Evolutionary conservation across 2,888 invertebrate species (phyloP), one percentile per base, ranked within the genome.

Genomic region (Drosophila paucipuncta): DNA sequence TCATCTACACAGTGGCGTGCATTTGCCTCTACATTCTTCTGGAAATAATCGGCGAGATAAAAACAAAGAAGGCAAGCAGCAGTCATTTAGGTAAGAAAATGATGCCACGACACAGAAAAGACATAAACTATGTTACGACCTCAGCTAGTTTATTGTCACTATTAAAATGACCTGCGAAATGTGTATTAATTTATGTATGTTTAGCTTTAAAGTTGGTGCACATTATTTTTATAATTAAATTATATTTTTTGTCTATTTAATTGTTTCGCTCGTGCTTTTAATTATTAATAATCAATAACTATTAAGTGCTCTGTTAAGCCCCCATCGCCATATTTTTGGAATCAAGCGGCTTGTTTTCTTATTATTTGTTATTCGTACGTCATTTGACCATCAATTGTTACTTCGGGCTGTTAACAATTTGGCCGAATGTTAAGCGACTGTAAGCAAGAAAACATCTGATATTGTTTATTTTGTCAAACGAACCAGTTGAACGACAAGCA

Each of bases 1-100:
- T 73, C 4, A 74, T 87, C 22, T 92, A 92, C 67, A 47, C 80
- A 18, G 41, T 83, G 16, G 81, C 91, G 11, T 91, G 91, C 58
- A 68, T 85, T 28, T 30, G 73, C 5, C 83, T 92, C 30, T 91
- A 70, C 62, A 80, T 59, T 63, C 76, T 68, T 43, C 72, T 79
- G 78, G 82, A 76, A 75, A 18, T 91, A 18, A 58, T 85, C 33
- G 66, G 73, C 6, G 41, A 47, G 0, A 28, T 79, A 7, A 72
- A 59, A n/a, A 63, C 57, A 0, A 22, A 55, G 7, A 22, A 59
- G 2, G 53, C 53, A n/a, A 54, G 68, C 0, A 31, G 63, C 0
- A 33, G 11, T 1, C 22, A 59, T 2, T 47, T 87, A 7, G 7
- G 53, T 11, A 31, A 60, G 5, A 67, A 71, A 25, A 43, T 85